Conservation (phyloP, 2,797 vertebrate species). For the Netta rufina region DNA sequence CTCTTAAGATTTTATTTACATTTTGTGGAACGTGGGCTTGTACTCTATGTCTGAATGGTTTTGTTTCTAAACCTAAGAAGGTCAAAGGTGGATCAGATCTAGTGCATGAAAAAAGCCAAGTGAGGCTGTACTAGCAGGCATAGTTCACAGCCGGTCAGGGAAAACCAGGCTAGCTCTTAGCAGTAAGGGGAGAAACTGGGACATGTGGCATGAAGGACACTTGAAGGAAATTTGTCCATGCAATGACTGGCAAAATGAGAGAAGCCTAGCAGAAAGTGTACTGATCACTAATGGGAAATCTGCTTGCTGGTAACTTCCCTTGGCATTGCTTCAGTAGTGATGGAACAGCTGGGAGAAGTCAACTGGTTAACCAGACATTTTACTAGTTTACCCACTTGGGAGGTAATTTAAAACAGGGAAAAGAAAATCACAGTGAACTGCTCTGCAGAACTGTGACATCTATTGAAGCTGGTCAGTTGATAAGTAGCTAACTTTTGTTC, state of each 20-base stretch:
- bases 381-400: not conserved
- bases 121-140: not conserved
- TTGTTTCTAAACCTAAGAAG: conserved; percentile 22
- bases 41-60: not conserved
- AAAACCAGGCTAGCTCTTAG: not conserved
- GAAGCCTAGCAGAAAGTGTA: not conserved
- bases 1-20: not conserved
- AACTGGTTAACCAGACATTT: not conserved
- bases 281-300: not conserved
- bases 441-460: not conserved
- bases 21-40: not conserved
- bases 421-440: not conserved
- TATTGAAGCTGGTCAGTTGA: conserved; percentile 17
- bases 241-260: not conserved
- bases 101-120: not conserved
- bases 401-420: not conserved
- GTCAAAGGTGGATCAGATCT: conserved; percentile 12
- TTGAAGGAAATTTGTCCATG: not conserved
- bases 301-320: not conserved
- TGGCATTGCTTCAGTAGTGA: not conserved
- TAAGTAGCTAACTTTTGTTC: conserved; percentile 61
- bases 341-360: not conserved
- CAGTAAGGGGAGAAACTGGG: conserved; percentile 1
- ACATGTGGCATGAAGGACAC: not conserved
- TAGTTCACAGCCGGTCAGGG: not conserved